phyloP scores from a whole-genome alignment of 2,797 vertebrate species.

The Syngnathus rostellatus region DNA sequence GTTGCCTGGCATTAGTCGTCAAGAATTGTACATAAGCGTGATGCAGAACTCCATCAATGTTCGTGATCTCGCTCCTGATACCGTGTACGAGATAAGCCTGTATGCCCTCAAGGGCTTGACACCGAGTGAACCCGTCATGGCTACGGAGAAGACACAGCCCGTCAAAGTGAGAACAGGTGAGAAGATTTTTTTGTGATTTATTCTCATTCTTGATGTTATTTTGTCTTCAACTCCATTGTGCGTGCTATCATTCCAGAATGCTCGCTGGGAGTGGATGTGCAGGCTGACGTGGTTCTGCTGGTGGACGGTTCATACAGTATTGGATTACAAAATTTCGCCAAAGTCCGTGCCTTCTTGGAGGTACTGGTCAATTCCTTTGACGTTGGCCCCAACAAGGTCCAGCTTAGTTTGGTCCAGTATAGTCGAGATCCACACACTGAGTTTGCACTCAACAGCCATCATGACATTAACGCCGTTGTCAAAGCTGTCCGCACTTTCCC shows the following conservation, averaged over 20 bases:
- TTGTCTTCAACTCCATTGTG: constrained; percentile 5
- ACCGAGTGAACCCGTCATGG: constrained; percentile 80
- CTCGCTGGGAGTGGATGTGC: constrained; percentile 90
- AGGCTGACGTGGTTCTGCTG: constrained; percentile 94
- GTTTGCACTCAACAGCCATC: constrained; percentile 89
- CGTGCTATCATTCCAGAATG: constrained; percentile 78
- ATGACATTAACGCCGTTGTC: constrained; percentile 80
- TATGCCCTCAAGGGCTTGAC: constrained; percentile 86
- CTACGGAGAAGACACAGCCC: constrained; percentile 92
- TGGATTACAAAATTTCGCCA: constrained; percentile 95
- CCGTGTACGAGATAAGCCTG: constrained; percentile 89
- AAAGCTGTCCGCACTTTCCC: constrained; percentile 90
- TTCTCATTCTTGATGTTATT: background rate
- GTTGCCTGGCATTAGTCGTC: constrained; percentile 81
- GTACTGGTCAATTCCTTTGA: constrained; percentile 93
- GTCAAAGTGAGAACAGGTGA: constrained; percentile 90
- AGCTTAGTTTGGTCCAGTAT: constrained; percentile 97
- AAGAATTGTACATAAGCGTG: constrained; percentile 81
- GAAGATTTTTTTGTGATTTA: constrained; percentile 23
- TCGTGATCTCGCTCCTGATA: constrained; percentile 91
- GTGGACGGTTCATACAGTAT: constrained; percentile 99
- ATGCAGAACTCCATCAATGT: constrained; percentile 81
- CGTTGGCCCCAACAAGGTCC: constrained; percentile 84
- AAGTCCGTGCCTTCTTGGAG: constrained; percentile 95
- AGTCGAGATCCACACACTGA: constrained; percentile 94